Evolutionary conservation across 1,140 invertebrate species (phyloP).

Genomic region (Acyrthosiphon pisum): DNA sequence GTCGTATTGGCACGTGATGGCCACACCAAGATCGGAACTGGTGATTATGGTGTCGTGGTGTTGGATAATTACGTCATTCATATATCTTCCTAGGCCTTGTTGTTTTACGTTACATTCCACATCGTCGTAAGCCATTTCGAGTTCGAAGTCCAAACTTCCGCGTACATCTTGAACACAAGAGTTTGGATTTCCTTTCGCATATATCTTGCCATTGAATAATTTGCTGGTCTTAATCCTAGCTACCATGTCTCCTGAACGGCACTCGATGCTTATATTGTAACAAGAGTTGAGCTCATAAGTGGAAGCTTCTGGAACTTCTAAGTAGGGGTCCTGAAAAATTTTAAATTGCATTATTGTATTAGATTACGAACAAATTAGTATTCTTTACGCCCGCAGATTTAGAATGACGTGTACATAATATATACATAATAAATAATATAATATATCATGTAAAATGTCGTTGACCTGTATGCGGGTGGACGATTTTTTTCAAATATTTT

Average conservation of each 20-base stretch:
- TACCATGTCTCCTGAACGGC: constrained; percentile 89
- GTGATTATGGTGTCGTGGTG: constrained; percentile 95
- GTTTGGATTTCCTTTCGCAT: constrained; percentile 90
- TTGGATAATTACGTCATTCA: constrained; percentile 90
- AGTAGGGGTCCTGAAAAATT: constrained; percentile 77
- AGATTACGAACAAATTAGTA: background rate
- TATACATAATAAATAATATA: no score
- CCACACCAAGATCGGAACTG: constrained; percentile 88
- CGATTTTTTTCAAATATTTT: background rate
- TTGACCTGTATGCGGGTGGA: constrained; percentile 39
- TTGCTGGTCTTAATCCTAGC: constrained; percentile 90
- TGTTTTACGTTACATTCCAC: constrained; percentile 88
- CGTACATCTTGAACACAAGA: constrained; percentile 88
- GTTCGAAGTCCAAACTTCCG: constrained; percentile 83
- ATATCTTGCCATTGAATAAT: constrained; percentile 92
- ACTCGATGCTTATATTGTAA: constrained; percentile 93
- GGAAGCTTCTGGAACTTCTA: constrained; percentile 85
- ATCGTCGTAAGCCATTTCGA: constrained; percentile 90
- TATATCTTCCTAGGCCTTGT: constrained; percentile 81
- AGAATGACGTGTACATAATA: background rate
- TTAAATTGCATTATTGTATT: background rate
- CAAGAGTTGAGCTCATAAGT: constrained; percentile 93
- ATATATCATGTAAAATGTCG: constrained; percentile 12
- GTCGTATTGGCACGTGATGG: constrained; percentile 92
- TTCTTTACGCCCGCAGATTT: constrained; percentile 29